Conservation (phyloP, 2,888 invertebrate genomes). For the Macrosoma leucophasiata region DNA sequence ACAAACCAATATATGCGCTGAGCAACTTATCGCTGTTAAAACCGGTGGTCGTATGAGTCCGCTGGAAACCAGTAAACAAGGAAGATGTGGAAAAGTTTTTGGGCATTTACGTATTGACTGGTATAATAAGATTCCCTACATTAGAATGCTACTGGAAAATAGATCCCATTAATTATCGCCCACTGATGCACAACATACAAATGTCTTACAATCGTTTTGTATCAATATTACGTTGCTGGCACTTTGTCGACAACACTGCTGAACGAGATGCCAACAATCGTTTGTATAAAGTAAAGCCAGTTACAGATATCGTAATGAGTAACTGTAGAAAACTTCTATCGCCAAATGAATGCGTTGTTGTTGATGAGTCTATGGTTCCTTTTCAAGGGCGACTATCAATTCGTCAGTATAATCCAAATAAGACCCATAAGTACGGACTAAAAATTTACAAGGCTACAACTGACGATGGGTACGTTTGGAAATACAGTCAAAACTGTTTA, state of each 20-base stretch:
- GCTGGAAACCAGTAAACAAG: conserved; percentile 12
- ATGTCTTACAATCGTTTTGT: conserved; percentile 20
- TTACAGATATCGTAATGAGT: conserved; percentile 14
- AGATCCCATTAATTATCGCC: conserved; percentile 15
- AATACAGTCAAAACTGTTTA: conserved; percentile 1
- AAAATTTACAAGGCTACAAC: neutral
- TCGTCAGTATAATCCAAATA: no score
- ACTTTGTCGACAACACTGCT: conserved; percentile 19
- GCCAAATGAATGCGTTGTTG: conserved; percentile 15
- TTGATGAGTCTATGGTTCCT: conserved; percentile 26
- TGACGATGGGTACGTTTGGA: conserved; percentile 20
- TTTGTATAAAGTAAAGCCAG: conserved; percentile 18
- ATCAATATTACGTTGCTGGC: conserved; percentile 18
- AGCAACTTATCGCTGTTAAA: conserved; percentile 13
- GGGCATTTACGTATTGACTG: conserved; percentile 19
- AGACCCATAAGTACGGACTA: neutral
- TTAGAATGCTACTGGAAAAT: conserved; percentile 15
- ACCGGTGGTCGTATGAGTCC: conserved; percentile 10
- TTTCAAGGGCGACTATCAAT: conserved; percentile 24
- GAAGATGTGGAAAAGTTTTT: conserved; percentile 21
- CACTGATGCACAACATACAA: conserved; percentile 9
- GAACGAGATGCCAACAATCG: conserved; percentile 16
- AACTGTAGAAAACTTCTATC: conserved; percentile 13
- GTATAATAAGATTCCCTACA: conserved; percentile 14
- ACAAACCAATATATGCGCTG: conserved; percentile 17